Evolutionary conservation across 2,888 invertebrate genomes (phyloP).

Genomic region (Noctua pronuba): DNA sequence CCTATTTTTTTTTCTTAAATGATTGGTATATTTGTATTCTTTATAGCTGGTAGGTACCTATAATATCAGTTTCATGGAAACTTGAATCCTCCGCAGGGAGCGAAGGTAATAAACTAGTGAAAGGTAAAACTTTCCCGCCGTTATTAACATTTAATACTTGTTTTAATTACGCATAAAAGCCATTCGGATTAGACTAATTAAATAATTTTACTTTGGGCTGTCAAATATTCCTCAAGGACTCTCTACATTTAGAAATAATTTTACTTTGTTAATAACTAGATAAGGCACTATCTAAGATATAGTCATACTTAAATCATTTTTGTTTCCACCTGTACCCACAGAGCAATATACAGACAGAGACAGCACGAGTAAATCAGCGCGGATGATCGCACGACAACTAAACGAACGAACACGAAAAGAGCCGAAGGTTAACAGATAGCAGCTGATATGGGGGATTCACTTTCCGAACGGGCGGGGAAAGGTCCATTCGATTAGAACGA

Average conservation of each 20-base stretch:
- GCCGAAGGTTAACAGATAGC: conserved; percentile 65
- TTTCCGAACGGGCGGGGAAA: conserved; percentile 63
- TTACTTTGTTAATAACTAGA: not conserved
- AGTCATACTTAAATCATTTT: conserved; percentile 9
- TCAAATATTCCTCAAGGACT: conserved; percentile 14
- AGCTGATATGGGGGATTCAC: conserved; percentile 64
- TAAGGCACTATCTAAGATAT: not conserved
- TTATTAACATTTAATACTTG: conserved; percentile 38
- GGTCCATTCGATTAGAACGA: conserved; percentile 62
- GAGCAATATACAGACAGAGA: conserved; percentile 49
- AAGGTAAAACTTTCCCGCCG: conserved; percentile 40
- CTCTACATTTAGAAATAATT: not conserved
- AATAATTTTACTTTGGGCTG: conserved; percentile 7
- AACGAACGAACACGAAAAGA: conserved; percentile 57
- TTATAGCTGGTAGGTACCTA: not conserved
- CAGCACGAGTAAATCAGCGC: conserved; percentile 65
- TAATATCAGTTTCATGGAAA: conserved; percentile 26
- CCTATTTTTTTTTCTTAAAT: not conserved
- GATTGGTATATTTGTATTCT: not conserved
- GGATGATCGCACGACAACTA: conserved; percentile 64
- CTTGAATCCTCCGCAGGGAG: conserved; percentile 37
- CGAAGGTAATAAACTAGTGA: conserved; percentile 41
- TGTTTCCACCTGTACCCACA: conserved; percentile 42
- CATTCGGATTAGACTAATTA: conserved; percentile 20
- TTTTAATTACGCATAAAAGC: conserved; percentile 49